Conservation (phyloP, 2,888 invertebrate genomes). For the Ptilodon capucinus region DNA sequence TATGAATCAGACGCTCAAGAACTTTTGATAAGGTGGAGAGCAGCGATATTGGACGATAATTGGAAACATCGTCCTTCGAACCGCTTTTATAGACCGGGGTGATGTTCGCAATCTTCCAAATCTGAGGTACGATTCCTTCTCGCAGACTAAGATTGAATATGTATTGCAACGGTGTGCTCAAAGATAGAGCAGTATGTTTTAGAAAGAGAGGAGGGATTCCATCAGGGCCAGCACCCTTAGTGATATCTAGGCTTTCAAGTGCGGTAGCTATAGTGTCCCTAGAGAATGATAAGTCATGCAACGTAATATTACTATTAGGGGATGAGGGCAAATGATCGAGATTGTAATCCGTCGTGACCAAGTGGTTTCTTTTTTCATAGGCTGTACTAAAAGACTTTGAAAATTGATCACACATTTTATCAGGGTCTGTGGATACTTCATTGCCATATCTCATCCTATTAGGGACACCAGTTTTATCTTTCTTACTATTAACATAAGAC, state of each 20-base stretch:
- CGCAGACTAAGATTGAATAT: background rate
- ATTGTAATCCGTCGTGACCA: too few relatives aligned
- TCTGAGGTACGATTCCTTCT: background rate
- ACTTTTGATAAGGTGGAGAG: background rate
- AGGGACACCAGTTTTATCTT: too few relatives aligned
- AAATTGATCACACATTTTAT: too few relatives aligned
- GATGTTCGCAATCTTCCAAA: background rate
- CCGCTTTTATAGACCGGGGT: background rate
- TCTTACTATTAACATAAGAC: too few relatives aligned
- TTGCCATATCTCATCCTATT: too few relatives aligned
- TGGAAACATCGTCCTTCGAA: background rate
- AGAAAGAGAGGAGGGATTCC: constrained; percentile 1
- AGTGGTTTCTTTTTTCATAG: too few relatives aligned
- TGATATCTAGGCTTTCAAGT: background rate
- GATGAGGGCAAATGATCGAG: too few relatives aligned
- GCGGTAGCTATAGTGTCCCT: too few relatives aligned
- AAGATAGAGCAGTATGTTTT: background rate
- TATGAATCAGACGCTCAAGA: background rate
- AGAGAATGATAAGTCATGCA: too few relatives aligned
- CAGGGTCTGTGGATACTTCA: too few relatives aligned
- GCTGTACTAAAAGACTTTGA: too few relatives aligned
- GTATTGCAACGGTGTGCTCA: background rate
- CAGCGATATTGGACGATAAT: background rate
- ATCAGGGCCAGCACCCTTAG: constrained; percentile 1
- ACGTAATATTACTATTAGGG: too few relatives aligned